A percentile compares a stretch with the other conserved stretches of the same genome.
phyloP scores from a whole-genome alignment of 2,113 vertebrate genomes.

The Physeter macrocephalus region DNA sequence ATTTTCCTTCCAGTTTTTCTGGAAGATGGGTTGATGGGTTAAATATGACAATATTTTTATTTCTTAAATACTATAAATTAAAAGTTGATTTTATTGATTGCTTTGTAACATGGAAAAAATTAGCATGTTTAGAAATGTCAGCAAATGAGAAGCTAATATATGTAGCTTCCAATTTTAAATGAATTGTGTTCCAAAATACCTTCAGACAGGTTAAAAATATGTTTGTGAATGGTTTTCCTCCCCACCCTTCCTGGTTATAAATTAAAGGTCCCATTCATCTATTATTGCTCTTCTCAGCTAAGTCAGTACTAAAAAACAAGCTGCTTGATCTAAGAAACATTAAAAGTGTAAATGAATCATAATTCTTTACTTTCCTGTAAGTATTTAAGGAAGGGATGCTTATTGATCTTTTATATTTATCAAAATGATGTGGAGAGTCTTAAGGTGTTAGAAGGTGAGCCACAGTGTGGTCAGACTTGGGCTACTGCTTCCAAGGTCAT shows the following conservation, averaged over 20 bases:
- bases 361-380: not conserved
- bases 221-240: not conserved
- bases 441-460: not conserved
- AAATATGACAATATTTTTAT: not conserved
- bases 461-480: not conserved
- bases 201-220: not conserved
- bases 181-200: not conserved
- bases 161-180: not conserved
- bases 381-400: not conserved
- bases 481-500: not conserved
- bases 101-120: not conserved
- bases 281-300: not conserved
- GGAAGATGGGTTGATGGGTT: not conserved
- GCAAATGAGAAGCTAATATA: not conserved
- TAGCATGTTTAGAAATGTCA: not conserved
- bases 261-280: not conserved
- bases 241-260: not conserved
- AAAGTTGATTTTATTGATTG: not conserved
- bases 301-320: not conserved
- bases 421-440: not conserved
- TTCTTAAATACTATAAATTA: not conserved
- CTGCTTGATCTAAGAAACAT: not conserved
- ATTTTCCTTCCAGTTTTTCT: not conserved
- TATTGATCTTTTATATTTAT: not conserved
- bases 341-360: not conserved